phyloP scores from a whole-genome alignment of 2,888 invertebrate species.

The Eilema caniola region DNA sequence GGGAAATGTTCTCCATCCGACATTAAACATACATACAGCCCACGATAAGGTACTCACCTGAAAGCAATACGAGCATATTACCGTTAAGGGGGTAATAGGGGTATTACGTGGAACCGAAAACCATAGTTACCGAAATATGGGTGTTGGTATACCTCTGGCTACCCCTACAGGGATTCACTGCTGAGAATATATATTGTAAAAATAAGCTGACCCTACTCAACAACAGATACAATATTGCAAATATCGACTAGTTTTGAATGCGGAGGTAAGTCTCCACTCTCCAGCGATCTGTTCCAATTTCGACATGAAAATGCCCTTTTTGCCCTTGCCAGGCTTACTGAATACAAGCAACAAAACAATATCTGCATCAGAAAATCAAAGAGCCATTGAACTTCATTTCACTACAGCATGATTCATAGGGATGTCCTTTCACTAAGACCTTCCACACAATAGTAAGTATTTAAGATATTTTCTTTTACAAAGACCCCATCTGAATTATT shows the following conservation, averaged over 20 bases:
- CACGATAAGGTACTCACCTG: too few relatives aligned
- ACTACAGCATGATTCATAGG: not conserved
- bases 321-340: not conserved
- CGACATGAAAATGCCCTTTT: not conserved
- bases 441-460: slow-evolving; percentile 19
- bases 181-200: not conserved
- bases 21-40: too few relatives aligned
- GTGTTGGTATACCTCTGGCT: too few relatives aligned
- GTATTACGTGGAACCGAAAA: too few relatives aligned
- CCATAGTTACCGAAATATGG: too few relatives aligned
- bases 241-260: not conserved
- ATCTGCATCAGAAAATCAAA: not conserved
- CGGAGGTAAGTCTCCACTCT: not conserved
- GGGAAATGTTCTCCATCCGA: too few relatives aligned
- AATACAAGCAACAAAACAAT: not conserved
- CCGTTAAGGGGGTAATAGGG: too few relatives aligned
- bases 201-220: not conserved
- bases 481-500: slow-evolving; percentile 39
- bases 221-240: not conserved
- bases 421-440: slow-evolving; percentile 7
- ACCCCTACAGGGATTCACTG: too few relatives aligned
- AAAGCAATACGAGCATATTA: too few relatives aligned
- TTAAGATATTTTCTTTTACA: slow-evolving; percentile 21
- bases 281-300: not conserved
- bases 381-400: not conserved